phyloP scores from a whole-genome alignment of 2,797 vertebrate genomes.

The Manis javanica region DNA sequence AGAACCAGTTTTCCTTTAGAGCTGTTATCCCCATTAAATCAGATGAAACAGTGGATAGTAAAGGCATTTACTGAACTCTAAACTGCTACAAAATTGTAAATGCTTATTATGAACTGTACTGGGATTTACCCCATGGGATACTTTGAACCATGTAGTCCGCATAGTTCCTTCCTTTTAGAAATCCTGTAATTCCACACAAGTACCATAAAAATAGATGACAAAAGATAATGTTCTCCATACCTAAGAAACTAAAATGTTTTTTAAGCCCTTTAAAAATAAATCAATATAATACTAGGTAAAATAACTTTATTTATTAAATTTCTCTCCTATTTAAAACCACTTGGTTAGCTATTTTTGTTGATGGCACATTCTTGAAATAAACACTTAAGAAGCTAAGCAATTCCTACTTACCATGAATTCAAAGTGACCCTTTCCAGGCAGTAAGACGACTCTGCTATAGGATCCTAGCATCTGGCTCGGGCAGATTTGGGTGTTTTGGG shows the following conservation, averaged over 20 bases:
- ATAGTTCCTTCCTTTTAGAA: background rate
- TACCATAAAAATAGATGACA: background rate
- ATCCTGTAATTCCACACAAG: background rate
- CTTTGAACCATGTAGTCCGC: background rate
- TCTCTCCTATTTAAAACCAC: slow-evolving; percentile 21
- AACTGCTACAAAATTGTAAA: slow-evolving; percentile 6
- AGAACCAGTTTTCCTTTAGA: background rate
- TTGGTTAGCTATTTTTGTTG: background rate
- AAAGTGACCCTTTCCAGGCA: background rate
- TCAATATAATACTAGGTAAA: background rate
- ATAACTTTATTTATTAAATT: slow-evolving; percentile 17
- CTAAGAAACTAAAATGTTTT: background rate
- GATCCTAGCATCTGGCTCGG: background rate
- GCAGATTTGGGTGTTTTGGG: background rate
- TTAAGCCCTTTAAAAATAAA: slow-evolving; percentile 24
- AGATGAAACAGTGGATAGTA: background rate
- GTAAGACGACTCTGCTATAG: background rate
- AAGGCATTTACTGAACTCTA: background rate
- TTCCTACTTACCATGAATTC: background rate
- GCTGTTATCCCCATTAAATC: background rate
- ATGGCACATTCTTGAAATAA: slow-evolving; percentile 11
- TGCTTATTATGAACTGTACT: background rate
- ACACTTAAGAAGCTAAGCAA: background rate
- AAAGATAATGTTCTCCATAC: slow-evolving; percentile 1
- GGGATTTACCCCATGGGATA: background rate